phyloP scores from a whole-genome alignment of 2,797 vertebrate genomes.

The Crypturellus tataupa region DNA sequence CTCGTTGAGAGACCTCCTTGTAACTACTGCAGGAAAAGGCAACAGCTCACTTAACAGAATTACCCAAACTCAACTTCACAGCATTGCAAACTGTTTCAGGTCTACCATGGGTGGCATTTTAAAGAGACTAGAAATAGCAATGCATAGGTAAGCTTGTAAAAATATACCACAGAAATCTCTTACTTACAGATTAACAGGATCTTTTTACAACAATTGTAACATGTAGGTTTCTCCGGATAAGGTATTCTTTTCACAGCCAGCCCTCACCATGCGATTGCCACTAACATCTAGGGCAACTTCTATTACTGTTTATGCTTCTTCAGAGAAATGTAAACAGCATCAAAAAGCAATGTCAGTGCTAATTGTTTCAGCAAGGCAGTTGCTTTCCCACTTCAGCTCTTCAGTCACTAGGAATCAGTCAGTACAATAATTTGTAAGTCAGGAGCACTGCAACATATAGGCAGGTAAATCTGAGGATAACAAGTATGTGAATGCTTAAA shows the following conservation, averaged over 20 bases:
- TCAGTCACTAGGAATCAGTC: not conserved
- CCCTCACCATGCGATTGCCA: rapidly evolving
- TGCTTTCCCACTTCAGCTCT: not conserved
- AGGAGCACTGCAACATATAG: not conserved
- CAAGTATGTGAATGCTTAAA: not conserved
- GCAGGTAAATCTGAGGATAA: not conserved
- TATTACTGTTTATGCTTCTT: not conserved
- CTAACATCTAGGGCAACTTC: not conserved
- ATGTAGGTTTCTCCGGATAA: not conserved
- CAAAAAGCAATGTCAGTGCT: not conserved
- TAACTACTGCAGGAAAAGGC: not conserved
- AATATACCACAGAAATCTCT: not conserved
- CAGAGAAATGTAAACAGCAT: not conserved
- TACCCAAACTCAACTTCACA: not conserved
- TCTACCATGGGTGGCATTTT: not conserved
- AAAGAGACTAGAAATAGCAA: not conserved
- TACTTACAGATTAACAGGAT: rapidly evolving
- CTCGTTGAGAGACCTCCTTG: not conserved
- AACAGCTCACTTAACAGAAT: not conserved
- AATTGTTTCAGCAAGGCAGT: not conserved
- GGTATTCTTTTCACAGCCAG: not conserved
- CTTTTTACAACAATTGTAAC: not conserved
- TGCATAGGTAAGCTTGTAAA: not conserved
- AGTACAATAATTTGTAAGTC: not conserved
- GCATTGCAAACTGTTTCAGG: not conserved